These are phyloP conservation scores for Lasiurus borealis DNA, from an alignment of 2,113 vertebrate species.

Conservation along the genomic window DNA sequence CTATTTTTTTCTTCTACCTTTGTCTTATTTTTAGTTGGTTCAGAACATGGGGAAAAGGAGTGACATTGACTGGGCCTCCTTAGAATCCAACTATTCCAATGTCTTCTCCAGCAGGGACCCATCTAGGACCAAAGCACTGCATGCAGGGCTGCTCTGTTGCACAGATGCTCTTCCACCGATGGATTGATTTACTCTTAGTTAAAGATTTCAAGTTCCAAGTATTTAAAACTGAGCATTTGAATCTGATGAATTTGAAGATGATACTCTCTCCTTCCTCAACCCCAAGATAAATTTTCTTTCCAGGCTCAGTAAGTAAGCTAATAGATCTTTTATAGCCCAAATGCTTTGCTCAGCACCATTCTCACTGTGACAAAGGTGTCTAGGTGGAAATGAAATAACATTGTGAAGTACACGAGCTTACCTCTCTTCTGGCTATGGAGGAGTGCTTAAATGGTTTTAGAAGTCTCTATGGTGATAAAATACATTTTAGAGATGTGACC, in stretches of 20 bases:
- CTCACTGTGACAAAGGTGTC: neutral
- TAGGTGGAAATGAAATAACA: conserved; percentile 5
- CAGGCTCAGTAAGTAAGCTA: neutral
- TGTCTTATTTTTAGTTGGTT: neutral
- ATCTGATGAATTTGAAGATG: conserved; percentile 44
- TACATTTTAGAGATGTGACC: conserved; percentile 21
- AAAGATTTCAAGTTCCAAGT: conserved; percentile 26
- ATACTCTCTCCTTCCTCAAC: neutral
- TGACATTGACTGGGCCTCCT: neutral
- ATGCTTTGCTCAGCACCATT: neutral
- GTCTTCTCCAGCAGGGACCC: neutral
- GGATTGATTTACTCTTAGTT: neutral
- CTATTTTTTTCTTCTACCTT: neutral
- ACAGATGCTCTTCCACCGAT: neutral
- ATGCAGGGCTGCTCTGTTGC: neutral
- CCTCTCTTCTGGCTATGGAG: neutral
- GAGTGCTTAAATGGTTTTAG: neutral
- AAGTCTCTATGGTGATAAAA: neutral
- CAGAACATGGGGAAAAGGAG: neutral
- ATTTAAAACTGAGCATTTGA: conserved; percentile 5
- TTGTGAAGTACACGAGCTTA: conserved; percentile 16
- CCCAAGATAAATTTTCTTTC: neutral
- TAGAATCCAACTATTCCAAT: neutral
- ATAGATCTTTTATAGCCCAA: neutral
- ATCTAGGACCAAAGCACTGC: neutral